These are phyloP conservation scores for Rugalucina vietnamica DNA, from an alignment of 2,888 invertebrate species.

Conservation along the genomic window DNA sequence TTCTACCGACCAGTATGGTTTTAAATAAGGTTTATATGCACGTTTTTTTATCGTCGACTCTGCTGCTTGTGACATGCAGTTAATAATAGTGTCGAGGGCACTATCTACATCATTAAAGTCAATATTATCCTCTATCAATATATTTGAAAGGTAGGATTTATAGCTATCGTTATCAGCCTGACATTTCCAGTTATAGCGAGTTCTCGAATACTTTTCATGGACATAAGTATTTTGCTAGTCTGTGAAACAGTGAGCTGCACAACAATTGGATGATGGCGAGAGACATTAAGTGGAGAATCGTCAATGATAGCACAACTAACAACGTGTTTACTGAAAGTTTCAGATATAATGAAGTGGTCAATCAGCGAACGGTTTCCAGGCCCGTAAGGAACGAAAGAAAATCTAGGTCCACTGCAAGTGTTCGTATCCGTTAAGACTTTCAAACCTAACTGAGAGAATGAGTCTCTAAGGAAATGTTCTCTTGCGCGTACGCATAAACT, in stretches of 20 bases:
- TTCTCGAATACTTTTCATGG: not conserved
- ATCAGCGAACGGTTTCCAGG: no score
- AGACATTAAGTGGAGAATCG: not conserved
- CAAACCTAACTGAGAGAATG: no score
- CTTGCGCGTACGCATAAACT: not conserved
- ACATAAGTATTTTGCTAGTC: not conserved
- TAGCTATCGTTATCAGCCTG: not conserved
- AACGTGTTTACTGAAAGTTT: not conserved
- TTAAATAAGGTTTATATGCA: not conserved
- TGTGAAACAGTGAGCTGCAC: not conserved
- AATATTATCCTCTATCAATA: not conserved
- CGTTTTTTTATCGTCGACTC: not conserved
- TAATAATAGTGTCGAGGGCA: not conserved
- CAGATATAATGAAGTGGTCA: not conserved
- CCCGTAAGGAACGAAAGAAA: no score
- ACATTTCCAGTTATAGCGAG: not conserved
- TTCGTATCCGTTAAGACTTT: no score
- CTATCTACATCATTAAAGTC: not conserved
- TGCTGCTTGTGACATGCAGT: not conserved
- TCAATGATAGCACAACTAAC: not conserved
- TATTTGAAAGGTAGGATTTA: not conserved
- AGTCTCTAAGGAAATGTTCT: no score
- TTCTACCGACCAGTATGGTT: not conserved
- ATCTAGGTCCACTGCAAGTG: no score
- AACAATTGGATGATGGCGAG: not conserved